Base-by-base conservation (phyloP, 2,113 vertebrate genomes). In the Cyphomyrus discorhynchus region DNA sequence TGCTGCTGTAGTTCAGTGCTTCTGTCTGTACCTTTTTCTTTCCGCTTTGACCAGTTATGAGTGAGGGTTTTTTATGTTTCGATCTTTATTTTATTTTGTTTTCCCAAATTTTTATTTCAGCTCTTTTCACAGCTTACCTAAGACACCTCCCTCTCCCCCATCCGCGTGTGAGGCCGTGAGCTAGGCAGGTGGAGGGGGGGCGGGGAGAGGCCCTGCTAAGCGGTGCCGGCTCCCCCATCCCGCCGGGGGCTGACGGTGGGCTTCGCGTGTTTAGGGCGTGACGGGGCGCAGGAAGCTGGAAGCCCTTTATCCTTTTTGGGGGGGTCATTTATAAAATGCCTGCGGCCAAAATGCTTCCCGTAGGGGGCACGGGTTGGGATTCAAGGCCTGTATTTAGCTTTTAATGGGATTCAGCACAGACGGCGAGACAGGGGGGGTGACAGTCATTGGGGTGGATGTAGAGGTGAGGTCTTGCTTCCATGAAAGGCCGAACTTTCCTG, bases 1-100 rank as follows among this genome's bases (percentile, higher is more conserved):
- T 95, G 96, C 97, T 97, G 97, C 97, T 96, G 97, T 98, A 98
- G 98, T 98, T 97, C 98, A 98, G 97, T 98, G 98, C 74, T 99
- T 98, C 97, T 98, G 97, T 97, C 96, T 96, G 93, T 94, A 87
- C 89, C 88, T 27, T 49, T 47, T 39, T 97, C 95, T 97, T 96
- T 98, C 96, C 97, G 97, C 98, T 98, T 99, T 97, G 97, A 39
- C 31, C 35, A 50, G 56, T 80, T 80, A 39, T 77, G 13, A 42
- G 74, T 80, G 74, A 39, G 13, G 31, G 35, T 17, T 80, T 80
- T 35, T 42, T 77, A 39, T 77, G 11, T 77, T 35, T 35, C 31
- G 3, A 35, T 35, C 27, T 13, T 74, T 11, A 13, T 35, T 77
- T 17, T 27, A 11, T 66, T 66, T 62, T n/a, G 8, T 62, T 24